These are phyloP conservation scores for Psilopsiagon aurifrons DNA, from an alignment of 2,113 vertebrate species.

Conservation along the genomic window DNA sequence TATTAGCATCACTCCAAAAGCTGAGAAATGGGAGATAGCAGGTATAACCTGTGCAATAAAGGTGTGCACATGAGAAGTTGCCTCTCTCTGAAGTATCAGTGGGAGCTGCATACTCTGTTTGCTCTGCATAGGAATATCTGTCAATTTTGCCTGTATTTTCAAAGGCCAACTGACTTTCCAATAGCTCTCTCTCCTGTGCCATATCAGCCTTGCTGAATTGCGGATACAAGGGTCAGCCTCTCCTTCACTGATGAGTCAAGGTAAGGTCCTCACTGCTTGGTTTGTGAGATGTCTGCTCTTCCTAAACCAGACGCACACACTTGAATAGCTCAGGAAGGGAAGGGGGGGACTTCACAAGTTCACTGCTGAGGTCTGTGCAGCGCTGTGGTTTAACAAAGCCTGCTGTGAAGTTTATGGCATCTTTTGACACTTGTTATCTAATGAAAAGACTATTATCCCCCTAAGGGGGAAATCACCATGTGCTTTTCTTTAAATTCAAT, in stretches of 20 bases:
- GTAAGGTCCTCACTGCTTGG: fast-evolving
- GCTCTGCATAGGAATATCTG: neutral
- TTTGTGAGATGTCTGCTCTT: neutral
- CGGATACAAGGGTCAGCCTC: neutral
- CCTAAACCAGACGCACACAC: neutral
- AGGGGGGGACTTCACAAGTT: neutral
- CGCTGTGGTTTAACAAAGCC: neutral
- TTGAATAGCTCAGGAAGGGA: neutral
- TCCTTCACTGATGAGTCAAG: neutral
- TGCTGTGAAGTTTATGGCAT: constrained; percentile 3
- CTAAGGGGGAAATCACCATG: constrained; percentile 59
- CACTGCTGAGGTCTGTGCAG: neutral
- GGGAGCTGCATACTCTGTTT: neutral
- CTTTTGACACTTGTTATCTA: constrained; percentile 38
- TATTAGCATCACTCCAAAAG: neutral
- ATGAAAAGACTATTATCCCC: constrained; percentile 77
- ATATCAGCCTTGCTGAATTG: fast-evolving
- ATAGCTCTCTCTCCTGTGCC: neutral
- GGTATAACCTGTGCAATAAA: neutral
- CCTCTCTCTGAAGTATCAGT: neutral
- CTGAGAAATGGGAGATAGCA: neutral
- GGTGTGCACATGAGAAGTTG: fast-evolving
- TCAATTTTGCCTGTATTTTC: neutral
- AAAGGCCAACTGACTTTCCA: neutral
- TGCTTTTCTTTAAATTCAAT: constrained; percentile 81